A percentile compares a stretch with the other conserved stretches of the same genome.
These are phyloP conservation scores for Drosophila putrida DNA, from an alignment of 2,888 invertebrate genomes.

Conservation along the genomic window DNA sequence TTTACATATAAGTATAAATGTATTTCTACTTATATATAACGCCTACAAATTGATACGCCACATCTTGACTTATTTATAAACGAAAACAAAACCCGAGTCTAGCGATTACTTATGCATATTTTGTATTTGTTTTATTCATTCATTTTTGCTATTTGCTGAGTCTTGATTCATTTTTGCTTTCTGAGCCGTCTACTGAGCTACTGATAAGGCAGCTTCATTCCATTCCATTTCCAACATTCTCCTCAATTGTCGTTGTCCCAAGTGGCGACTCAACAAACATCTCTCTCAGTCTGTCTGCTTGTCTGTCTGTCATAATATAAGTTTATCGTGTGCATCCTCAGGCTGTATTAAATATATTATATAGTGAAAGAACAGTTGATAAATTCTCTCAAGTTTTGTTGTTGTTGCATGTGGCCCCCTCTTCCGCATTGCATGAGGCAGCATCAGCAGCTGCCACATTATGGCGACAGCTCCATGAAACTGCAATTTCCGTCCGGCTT, in stretches of 20 bases:
- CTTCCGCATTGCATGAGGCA: slow-evolving; percentile 34
- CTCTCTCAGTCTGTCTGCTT: slow-evolving; percentile 9
- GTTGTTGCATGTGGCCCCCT: slow-evolving; percentile 12
- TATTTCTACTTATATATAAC: slow-evolving; percentile 13
- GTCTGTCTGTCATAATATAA: slow-evolving; percentile 25
- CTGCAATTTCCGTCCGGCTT: slow-evolving; percentile 63
- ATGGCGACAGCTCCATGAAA: slow-evolving; percentile 40
- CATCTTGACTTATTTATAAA: slow-evolving; percentile 43
- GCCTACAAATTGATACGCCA: slow-evolving; percentile 47
- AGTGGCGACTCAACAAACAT: slow-evolving; percentile 20
- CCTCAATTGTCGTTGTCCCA: slow-evolving; percentile 30
- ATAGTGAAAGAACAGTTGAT: slow-evolving; percentile 24
- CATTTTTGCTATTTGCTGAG: slow-evolving; percentile 14
- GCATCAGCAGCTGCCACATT: slow-evolving; percentile 27
- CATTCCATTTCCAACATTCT: slow-evolving; percentile 30
- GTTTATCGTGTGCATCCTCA: slow-evolving; percentile 22
- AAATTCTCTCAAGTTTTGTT: slow-evolving; percentile 40
- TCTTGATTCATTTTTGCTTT: slow-evolving; percentile 16
- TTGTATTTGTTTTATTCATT: slow-evolving; percentile 24
- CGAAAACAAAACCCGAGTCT: slow-evolving; percentile 11
- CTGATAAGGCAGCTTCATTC: slow-evolving; percentile 43
- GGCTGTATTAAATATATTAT: slow-evolving; percentile 1
- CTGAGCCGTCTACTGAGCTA: slow-evolving; percentile 21
- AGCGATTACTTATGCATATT: slow-evolving; percentile 40
- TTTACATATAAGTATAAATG: background rate